Base-by-base conservation (phyloP, 2,113 vertebrate genomes). In the Rhipidura dahli region DNA sequence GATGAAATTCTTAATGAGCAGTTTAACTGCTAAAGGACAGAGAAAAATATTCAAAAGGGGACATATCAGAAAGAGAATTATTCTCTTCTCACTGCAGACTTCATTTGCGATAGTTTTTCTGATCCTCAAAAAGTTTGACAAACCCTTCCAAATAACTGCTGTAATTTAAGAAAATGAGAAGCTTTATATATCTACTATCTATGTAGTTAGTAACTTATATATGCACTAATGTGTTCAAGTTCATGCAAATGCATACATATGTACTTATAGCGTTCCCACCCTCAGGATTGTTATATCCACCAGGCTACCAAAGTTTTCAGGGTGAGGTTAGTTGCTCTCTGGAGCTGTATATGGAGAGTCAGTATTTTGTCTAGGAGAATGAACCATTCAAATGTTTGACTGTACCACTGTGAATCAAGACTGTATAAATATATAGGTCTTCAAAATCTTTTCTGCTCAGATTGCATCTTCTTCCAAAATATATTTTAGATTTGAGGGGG, bases 71-170 rank as follows among this genome's bases (percentile, higher is more conserved):
- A 73, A 82, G 28, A 86, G 26, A 51, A 59, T 40, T 24, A 57
- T 21, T 49, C 31, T 89, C 7, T 89, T 89, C 28, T 66, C 39
- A 33, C 26, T 50, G 12, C 9, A 49, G 66, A 69, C 30, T 71
- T 77, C 5, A 5, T 39, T 57, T 75, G 21, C 0, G 0, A 83
- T 26, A 45, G 1, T 13, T 10, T 44, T 33, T 47, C 66, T 60
- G 2, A 19, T 57, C 11, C 16, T 60, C 27, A 22, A 60, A 45
- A 89, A 45, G 3, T 56, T 68, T 11, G 2, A 17, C 35, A 28
- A 59, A 51, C 2, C 3, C 18, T 64, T 59, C 28, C 1, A 3
- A 80, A 71, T 63, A 73, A 57, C 5, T 57, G 6, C 19, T 61
- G 20, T 23, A 60, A 37, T 73, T 59, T 26, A 54, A 66, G 49